Evolutionary conservation across 2,888 invertebrate species (phyloP).

Genomic region (Heliconius aoede): DNA sequence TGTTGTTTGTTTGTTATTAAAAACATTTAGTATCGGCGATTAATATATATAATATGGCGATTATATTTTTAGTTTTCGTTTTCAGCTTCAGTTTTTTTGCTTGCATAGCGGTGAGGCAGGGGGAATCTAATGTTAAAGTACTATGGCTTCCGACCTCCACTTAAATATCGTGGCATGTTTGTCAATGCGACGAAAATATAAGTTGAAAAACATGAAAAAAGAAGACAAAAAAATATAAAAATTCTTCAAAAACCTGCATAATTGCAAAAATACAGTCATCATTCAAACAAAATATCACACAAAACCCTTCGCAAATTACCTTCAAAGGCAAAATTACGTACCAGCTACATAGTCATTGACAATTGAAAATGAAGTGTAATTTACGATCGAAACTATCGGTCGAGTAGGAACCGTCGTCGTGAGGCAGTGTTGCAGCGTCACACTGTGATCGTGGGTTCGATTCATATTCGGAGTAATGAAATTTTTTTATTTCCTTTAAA

Average conservation of each 20-base stretch:
- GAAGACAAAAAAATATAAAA: not conserved
- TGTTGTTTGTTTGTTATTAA: not conserved
- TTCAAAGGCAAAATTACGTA: conserved; percentile 38
- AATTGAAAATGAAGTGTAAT: conserved; percentile 61
- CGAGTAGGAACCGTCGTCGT: not conserved
- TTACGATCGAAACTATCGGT: conserved; percentile 46
- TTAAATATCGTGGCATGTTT: too few relatives aligned
- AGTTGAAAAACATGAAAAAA: not conserved
- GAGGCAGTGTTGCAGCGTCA: too few relatives aligned
- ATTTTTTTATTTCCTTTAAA: too few relatives aligned
- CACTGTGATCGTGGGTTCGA: too few relatives aligned
- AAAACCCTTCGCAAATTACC: not conserved
- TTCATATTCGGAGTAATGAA: too few relatives aligned
- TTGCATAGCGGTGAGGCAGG: not conserved
- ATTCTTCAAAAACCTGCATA: not conserved
- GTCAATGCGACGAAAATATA: too few relatives aligned
- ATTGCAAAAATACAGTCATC: conserved; percentile 1
- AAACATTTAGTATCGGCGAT: not conserved
- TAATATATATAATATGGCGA: not conserved
- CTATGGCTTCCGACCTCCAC: not conserved
- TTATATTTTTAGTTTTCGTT: not conserved
- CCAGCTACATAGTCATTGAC: conserved; percentile 55
- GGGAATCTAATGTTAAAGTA: not conserved
- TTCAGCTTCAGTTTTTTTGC: not conserved
- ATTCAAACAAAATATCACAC: not conserved